Evolutionary conservation across 2,888 invertebrate genomes (phyloP).

Genomic region (Mactromeris polynyma): DNA sequence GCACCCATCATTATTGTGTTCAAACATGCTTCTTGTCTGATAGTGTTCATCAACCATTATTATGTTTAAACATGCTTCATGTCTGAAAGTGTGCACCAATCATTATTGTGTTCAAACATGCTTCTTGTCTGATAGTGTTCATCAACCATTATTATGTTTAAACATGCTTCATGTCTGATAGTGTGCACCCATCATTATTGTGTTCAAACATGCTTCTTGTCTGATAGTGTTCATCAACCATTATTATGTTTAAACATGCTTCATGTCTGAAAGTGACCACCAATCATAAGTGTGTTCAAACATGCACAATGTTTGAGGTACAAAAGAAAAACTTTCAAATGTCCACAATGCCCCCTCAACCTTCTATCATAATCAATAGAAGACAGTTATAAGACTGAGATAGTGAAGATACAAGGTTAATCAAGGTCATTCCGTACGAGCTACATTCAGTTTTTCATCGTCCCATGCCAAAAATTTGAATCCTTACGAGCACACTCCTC

Average conservation of each 20-base stretch:
- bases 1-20: background rate
- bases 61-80: background rate
- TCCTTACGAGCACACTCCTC: constrained; percentile 42
- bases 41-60: background rate
- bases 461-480: constrained; percentile 4
- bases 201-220: too few relatives aligned
- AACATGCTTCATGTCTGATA: background rate
- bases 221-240: too few relatives aligned
- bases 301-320: background rate
- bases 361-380: background rate
- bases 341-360: background rate
- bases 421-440: background rate
- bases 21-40: background rate
- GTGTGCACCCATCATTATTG: too few relatives aligned
- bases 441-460: background rate
- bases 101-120: too few relatives aligned
- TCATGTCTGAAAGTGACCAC: background rate
- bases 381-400: too few relatives aligned
- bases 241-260: constrained; percentile 2
- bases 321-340: background rate
- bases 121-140: too few relatives aligned
- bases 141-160: background rate
- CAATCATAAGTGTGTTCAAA: background rate
- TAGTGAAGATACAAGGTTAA: too few relatives aligned
- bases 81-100: too few relatives aligned